These are phyloP conservation scores for Brachionus manjavacas DNA, from an alignment of 1,140 invertebrate genomes.

Conservation along the genomic window DNA sequence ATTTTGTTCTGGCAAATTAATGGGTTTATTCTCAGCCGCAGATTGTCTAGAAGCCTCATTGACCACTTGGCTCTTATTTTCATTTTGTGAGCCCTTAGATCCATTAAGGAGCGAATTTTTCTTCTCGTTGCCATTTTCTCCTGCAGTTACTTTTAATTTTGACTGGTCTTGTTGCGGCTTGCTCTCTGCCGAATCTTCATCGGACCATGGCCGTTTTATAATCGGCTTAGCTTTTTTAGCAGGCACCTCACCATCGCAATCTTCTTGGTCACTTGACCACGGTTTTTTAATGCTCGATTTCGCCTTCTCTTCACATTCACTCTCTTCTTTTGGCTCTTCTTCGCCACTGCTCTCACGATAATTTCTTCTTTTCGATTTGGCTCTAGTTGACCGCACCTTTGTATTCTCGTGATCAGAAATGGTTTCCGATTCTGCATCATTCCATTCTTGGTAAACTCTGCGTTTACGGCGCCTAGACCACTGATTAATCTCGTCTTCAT, in stretches of 20 bases:
- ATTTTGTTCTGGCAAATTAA: background rate
- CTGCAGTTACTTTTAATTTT: background rate
- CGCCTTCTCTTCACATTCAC: background rate
- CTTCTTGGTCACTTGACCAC: background rate
- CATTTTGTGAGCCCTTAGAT: background rate
- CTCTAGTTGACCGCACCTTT: background rate
- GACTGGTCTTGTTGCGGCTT: too few relatives aligned
- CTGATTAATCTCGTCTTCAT: background rate
- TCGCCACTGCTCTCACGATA: background rate
- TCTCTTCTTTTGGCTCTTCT: background rate
- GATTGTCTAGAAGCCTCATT: background rate
- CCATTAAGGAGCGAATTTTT: background rate
- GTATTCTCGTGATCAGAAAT: background rate
- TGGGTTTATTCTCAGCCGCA: background rate
- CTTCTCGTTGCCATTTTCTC: background rate
- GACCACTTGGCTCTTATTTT: background rate
- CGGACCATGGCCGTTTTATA: background rate
- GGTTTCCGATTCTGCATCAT: background rate
- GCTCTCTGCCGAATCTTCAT: background rate
- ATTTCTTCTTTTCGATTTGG: background rate
- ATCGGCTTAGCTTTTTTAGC: background rate
- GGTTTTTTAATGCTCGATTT: background rate
- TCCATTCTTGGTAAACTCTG: background rate
- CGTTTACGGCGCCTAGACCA: background rate
- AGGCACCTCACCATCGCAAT: background rate